Evolutionary conservation across 2,888 invertebrate species (phyloP).

Genomic region (Ashinkailepas kermadecensis): DNA sequence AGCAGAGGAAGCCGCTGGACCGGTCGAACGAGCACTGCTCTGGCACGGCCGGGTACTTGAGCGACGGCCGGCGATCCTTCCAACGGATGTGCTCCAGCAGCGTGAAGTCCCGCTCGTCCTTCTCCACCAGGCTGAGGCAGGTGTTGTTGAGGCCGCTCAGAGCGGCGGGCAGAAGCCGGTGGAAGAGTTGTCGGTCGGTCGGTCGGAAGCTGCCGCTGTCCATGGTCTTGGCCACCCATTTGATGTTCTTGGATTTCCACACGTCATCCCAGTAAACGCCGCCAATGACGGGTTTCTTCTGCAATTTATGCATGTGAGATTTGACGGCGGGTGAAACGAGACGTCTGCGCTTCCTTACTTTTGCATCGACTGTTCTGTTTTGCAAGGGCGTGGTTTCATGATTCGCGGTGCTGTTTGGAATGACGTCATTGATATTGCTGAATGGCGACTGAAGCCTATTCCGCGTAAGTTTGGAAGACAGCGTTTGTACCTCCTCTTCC

Average conservation of each 20-base stretch:
- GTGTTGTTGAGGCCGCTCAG: background rate
- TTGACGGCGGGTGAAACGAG: no score
- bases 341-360: no score
- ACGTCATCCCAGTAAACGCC: slow-evolving; percentile 3
- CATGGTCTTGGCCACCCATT: background rate
- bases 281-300: background rate
- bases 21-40: background rate
- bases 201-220: background rate
- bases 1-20: slow-evolving; percentile 9
- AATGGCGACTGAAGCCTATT: no score
- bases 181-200: background rate
- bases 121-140: background rate
- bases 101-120: slow-evolving; percentile 13
- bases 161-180: background rate
- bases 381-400: no score
- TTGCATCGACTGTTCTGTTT: no score
- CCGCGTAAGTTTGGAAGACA: no score
- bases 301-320: no score
- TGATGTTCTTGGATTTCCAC: background rate
- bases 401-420: no score
- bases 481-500: no score
- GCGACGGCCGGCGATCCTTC: background rate
- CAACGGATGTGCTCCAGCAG: background rate
- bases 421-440: no score
- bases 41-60: background rate